Evolutionary conservation across 2,888 invertebrate species (phyloP), one percentile per base, ranked within the genome.

Genomic region (Drosophila antonietae): DNA sequence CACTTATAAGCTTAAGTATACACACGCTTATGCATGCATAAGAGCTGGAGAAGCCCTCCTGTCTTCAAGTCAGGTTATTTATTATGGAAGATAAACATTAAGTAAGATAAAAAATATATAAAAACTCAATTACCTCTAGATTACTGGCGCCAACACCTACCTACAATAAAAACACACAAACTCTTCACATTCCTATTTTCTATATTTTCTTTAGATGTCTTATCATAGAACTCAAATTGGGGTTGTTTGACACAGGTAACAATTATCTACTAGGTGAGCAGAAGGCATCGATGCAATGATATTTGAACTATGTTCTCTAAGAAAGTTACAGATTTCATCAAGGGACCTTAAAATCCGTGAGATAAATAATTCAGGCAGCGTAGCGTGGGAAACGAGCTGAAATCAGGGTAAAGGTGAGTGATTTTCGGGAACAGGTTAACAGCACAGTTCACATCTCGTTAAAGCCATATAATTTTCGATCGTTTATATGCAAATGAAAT

Each of bases 401-500:
- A 12, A 10, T 28, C n/a, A 12, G 9, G 12, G 2, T n/a, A 23
- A n/a, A 55, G 10, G 3, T 33, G 7, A 18, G 4, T 15, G 20
- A 3, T 15, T 15, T 12, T 39, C 1, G 46, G 28, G 53, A 31
- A 4, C 68, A 68, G 74, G 75, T 47, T 10, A 60, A 12, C 55
- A 55, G 55, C 23, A 20, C 7, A 9, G 9, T 5, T 20, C 15
- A 35, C 15, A 15, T 15, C 15, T 15, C 8, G 52, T 1, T 20
- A 14, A 8, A 28, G 23, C 8, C 23, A 15, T 15, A 8, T 12
- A 3, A 58, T 18, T 33, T 15, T 4, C 2, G 9, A 23, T 56
- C n/a, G 4, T 7, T 31, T 3, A 61, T 70, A 80, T 83, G 78
- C 74, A 64, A 79, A 70, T 64, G 23, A 0, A 12, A 75, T 81